Conservation (phyloP, 2,797 vertebrate species). For the Pseudochromis fuscus region DNA sequence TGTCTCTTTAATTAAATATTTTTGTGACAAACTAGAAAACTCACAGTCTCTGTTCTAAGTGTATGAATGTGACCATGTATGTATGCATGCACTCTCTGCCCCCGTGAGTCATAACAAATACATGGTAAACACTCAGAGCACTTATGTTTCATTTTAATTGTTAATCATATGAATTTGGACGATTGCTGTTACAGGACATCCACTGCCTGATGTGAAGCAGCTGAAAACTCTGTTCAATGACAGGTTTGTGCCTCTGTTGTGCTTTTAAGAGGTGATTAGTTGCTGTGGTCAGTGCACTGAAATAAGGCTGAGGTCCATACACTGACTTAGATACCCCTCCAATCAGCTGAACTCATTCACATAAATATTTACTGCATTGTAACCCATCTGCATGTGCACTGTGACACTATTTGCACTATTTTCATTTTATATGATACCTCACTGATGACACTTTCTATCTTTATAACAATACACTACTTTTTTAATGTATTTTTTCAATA, state of each 20-base stretch:
- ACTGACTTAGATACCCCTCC: too few relatives aligned
- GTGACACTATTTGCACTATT: too few relatives aligned
- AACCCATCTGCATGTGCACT: too few relatives aligned
- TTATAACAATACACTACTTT: too few relatives aligned
- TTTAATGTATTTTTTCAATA: too few relatives aligned
- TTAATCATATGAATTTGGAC: conserved; percentile 1
- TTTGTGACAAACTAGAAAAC: neutral
- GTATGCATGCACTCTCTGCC: neutral
- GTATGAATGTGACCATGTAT: neutral
- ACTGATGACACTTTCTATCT: too few relatives aligned
- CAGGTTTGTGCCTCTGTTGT: conserved; percentile 45
- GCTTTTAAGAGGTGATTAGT: neutral
- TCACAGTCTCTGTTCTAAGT: neutral
- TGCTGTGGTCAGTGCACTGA: neutral
- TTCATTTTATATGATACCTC: too few relatives aligned
- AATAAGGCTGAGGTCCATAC: neutral
- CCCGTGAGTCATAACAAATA: neutral
- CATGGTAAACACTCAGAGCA: neutral
- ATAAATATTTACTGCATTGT: too few relatives aligned
- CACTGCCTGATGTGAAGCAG: conserved; percentile 4
- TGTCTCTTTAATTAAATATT: neutral
- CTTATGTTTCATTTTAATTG: conserved; percentile 1
- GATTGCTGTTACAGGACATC: conserved; percentile 58
- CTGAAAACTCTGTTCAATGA: conserved; percentile 19
- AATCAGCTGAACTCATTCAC: too few relatives aligned